These are phyloP conservation scores for Pomatostomus ruficeps DNA, from an alignment of 2,113 vertebrate species.

Conservation along the genomic window DNA sequence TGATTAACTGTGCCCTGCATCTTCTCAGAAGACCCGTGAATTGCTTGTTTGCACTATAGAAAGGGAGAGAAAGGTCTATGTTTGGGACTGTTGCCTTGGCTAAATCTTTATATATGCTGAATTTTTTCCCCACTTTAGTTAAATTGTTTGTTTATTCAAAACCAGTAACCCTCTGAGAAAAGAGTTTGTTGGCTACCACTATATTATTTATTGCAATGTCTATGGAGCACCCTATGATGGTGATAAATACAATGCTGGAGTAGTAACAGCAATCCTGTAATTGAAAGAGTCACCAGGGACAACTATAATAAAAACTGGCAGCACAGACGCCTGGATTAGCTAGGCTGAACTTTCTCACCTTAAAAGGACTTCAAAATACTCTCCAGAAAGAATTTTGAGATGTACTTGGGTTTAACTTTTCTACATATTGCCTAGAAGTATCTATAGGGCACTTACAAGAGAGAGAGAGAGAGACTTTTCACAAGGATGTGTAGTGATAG, in stretches of 20 bases:
- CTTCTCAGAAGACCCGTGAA: not conserved
- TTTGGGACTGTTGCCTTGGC: not conserved
- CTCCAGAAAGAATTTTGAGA: not conserved
- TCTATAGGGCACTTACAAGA: not conserved
- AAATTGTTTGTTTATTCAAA: not conserved
- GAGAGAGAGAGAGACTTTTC: not conserved
- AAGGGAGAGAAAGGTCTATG: not conserved
- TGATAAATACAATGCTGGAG: not conserved
- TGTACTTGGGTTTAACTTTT: not conserved
- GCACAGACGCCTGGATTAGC: not conserved
- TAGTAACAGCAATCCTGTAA: not conserved
- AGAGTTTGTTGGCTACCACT: not conserved
- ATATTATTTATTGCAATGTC: not conserved
- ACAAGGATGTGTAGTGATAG: not conserved
- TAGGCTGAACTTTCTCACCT: not conserved
- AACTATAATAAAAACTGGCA: not conserved
- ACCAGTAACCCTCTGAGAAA: not conserved
- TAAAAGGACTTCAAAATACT: not conserved
- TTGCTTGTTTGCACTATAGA: not conserved
- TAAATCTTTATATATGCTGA: not conserved
- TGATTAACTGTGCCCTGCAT: not conserved
- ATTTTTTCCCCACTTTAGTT: not conserved
- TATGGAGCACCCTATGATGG: not conserved
- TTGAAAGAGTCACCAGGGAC: not conserved
- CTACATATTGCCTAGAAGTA: not conserved